Conservation (phyloP, 2,888 invertebrate genomes). For the Tipula vernalis region DNA sequence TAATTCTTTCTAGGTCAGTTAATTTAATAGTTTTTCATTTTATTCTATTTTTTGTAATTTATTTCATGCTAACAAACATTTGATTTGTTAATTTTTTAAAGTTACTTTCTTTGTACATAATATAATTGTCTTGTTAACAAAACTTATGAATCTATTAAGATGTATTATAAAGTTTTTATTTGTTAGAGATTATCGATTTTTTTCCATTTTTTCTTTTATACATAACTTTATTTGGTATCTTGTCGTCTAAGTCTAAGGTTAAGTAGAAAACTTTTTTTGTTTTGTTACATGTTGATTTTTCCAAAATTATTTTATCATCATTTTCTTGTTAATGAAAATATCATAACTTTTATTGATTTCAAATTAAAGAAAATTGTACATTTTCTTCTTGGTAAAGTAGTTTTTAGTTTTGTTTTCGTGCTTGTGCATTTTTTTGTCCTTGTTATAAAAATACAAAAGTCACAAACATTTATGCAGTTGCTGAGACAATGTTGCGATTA, state of each 20-base stretch:
- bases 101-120: neutral
- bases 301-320: neutral
- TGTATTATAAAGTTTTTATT: neutral
- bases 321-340: neutral
- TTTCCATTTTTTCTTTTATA: neutral
- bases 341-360: neutral
- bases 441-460: neutral
- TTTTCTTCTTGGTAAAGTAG: neutral
- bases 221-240: neutral
- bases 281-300: neutral
- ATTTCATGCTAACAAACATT: neutral
- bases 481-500: neutral
- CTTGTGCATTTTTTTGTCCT: neutral
- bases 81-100: neutral
- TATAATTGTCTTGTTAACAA: no score
- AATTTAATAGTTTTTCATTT: neutral
- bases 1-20: neutral
- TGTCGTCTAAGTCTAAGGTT: neutral
- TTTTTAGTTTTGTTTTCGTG: neutral
- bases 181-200: neutral
- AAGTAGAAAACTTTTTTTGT: neutral
- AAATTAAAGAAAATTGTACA: neutral
- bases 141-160: neutral
- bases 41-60: neutral
- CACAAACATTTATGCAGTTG: neutral